phyloP scores from a whole-genome alignment of 2,797 vertebrate genomes.

The Mormyrus proboscirostris region DNA sequence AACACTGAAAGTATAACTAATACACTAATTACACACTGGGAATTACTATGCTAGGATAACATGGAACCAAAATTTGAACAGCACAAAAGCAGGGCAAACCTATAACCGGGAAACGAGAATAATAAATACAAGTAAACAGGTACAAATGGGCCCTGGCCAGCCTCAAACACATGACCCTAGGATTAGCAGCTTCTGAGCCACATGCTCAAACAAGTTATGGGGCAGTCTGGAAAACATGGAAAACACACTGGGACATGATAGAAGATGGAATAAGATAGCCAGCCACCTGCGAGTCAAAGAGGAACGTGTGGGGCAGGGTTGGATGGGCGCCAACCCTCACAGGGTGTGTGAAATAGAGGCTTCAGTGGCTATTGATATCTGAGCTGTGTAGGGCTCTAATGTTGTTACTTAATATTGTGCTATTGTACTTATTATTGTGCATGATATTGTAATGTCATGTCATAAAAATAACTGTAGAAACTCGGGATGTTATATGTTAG shows the following conservation, averaged over 20 bases:
- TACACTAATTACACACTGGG: neutral
- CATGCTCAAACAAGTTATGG: neutral
- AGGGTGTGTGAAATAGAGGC: neutral
- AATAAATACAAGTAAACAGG: neutral
- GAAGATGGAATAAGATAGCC: neutral
- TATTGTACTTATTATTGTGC: neutral
- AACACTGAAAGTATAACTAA: neutral
- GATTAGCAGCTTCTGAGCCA: no score
- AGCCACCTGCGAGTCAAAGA: neutral
- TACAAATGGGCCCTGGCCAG: neutral
- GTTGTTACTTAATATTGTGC: neutral
- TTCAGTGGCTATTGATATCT: neutral
- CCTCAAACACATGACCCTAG: neutral
- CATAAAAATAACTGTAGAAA: no score
- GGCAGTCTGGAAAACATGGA: neutral
- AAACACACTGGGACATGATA: neutral
- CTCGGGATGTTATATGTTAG: no score
- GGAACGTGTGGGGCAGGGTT: neutral
- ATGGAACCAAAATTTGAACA: neutral
- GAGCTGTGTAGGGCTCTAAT: conserved; percentile 46
- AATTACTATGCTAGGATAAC: neutral
- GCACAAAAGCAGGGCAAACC: neutral
- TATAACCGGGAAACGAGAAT: neutral
- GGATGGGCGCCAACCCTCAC: neutral
- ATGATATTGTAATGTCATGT: neutral